Conservation (phyloP, 2,888 invertebrate genomes). For the Herminia tarsipennalis region DNA sequence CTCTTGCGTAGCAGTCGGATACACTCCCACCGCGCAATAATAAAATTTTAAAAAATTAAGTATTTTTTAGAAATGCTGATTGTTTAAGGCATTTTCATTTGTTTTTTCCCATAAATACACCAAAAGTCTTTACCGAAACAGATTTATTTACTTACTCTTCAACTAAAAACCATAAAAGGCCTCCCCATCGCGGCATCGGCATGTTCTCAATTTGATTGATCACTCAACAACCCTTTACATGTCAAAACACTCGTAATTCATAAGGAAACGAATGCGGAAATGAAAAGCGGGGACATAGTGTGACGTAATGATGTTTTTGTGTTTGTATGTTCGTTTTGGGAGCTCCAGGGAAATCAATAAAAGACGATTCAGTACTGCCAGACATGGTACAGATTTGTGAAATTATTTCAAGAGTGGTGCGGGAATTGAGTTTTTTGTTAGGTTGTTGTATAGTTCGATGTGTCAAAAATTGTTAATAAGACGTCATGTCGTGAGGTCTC, state of each 20-base stretch:
- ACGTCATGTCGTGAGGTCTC: no score
- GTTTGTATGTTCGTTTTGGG: slow-evolving; percentile 12
- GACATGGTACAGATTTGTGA: no score
- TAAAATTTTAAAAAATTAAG: no score
- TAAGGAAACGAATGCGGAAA: slow-evolving; percentile 30
- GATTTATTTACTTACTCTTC: not conserved
- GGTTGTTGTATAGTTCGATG: no score
- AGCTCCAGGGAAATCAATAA: slow-evolving; percentile 48
- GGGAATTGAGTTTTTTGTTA: no score
- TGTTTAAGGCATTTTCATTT: no score
- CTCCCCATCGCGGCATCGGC: slow-evolving; percentile 8
- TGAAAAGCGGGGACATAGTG: slow-evolving; percentile 24
- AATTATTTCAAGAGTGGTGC: no score
- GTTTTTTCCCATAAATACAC: no score
- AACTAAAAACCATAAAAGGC: slow-evolving; percentile 2
- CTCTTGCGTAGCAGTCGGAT: no score
- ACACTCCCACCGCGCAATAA: no score
- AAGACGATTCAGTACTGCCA: not conserved
- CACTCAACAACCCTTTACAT: slow-evolving; percentile 19
- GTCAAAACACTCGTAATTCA: slow-evolving; percentile 11
- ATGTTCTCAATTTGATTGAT: slow-evolving; percentile 21
- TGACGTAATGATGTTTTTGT: slow-evolving; percentile 38
- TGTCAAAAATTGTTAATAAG: no score
- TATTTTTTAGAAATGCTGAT: no score
- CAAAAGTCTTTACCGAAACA: not conserved